These are phyloP conservation scores for Tethea ocularis DNA, from an alignment of 2,888 invertebrate genomes.

Conservation along the genomic window DNA sequence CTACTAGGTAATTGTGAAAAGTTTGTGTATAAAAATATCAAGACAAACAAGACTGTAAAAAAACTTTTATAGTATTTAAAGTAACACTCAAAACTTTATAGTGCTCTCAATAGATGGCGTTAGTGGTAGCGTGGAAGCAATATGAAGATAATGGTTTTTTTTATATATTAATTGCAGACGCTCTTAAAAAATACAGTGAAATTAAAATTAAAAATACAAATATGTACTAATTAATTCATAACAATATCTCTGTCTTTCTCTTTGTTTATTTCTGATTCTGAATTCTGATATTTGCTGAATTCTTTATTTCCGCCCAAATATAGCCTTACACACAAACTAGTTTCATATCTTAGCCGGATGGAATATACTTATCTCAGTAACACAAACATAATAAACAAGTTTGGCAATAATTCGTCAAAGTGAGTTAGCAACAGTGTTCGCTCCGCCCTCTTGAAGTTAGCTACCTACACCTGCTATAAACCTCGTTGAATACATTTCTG, in stretches of 20 bases:
- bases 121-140: no score
- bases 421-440: slow-evolving; percentile 39
- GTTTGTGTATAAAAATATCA: background rate
- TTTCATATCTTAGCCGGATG: background rate
- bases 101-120: slow-evolving; percentile 36
- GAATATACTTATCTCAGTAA: slow-evolving; percentile 5
- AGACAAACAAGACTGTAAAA: background rate
- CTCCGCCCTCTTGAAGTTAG: slow-evolving; percentile 33
- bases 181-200: no score
- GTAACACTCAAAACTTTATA: background rate
- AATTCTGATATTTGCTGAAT: background rate
- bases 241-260: background rate
- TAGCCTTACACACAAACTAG: background rate
- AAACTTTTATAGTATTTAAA: background rate
- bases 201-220: no score
- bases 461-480: slow-evolving; percentile 51
- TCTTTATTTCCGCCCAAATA: background rate
- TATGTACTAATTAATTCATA: no score
- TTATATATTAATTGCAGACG: no score
- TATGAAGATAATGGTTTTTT: no score
- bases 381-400: slow-evolving; percentile 17
- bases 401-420: slow-evolving; percentile 38
- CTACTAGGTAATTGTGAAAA: background rate
- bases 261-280: background rate
- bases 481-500: slow-evolving; percentile 73